Base-by-base conservation (phyloP, 2,888 invertebrate species). In the Brachycybe producta region DNA sequence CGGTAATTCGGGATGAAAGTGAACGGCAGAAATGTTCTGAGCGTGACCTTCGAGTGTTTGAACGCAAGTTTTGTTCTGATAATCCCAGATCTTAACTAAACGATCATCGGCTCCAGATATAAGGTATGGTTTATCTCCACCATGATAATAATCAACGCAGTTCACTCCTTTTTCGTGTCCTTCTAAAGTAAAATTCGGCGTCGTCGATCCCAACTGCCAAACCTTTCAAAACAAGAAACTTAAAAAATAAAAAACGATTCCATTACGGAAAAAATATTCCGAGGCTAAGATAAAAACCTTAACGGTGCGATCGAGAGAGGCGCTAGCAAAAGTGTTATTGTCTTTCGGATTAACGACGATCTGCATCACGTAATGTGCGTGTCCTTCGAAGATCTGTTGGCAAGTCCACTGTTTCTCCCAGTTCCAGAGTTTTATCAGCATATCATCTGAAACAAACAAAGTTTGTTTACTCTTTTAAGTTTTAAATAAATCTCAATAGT, bases 351-450 rank as follows among this genome's bases (percentile, higher is more conserved):
- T 98, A 62, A 98, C 86, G 1, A 94, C 95, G 60, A 99, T 85
- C 70, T 99, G 97, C 98, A 98, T 98, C 1, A 99, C 94, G 64
- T 98, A 98, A 69, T 99, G 98, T 0, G 92, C 88, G 71, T 99
- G 98, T 0, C 97, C 97, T 65, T 99, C 98, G 65, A 98, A 99
- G 13, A 94, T 87, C 67, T 98, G 95, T 65, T 97, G 95, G 61
- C 94, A 91, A 0, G 84, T 77, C 97, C 97, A 99, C 62, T 86
- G 79, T 65, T 95, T 94, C 49, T 98, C 98, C 98, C 98, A 98
- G 68, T 99, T 98, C 98, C 98, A 98, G 52, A 99, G 69, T 68
- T 99, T 99, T 56, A 99, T 92, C 49, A 91, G 72, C 84, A 98
- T 86, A 64, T 99, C 98, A 75, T 98, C 97, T 88, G 67, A 51